phyloP scores from a whole-genome alignment of 2,113 vertebrate species.

The Craseonycteris thonglongyai region DNA sequence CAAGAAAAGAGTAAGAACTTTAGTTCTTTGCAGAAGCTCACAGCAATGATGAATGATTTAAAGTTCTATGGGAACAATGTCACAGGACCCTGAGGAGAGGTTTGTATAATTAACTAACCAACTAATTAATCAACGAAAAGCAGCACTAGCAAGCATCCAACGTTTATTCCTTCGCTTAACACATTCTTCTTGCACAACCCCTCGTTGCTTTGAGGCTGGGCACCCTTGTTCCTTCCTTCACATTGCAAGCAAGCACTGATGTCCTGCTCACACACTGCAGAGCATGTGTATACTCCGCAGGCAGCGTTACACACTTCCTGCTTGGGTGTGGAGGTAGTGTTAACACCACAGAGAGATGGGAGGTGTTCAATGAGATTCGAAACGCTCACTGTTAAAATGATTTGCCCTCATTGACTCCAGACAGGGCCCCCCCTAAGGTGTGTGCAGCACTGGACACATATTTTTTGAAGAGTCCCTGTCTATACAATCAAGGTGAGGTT shows the following conservation, averaged over 20 bases:
- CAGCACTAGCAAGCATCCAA: neutral
- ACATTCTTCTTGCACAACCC: neutral
- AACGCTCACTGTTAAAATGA: neutral
- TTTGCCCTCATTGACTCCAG: neutral
- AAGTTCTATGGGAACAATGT: neutral
- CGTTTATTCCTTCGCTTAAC: neutral
- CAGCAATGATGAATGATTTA: neutral
- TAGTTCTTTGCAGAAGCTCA: neutral
- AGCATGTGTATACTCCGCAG: neutral
- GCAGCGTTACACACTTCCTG: neutral
- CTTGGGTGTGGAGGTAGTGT: no score
- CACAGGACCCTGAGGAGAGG: neutral
- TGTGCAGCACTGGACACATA: neutral
- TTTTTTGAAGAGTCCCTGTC: neutral
- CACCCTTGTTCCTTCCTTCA: neutral
- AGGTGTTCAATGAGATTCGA: neutral
- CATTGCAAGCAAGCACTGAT: neutral
- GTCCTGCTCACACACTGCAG: neutral
- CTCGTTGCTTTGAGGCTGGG: neutral
- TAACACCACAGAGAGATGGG: neutral
- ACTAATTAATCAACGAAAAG: neutral
- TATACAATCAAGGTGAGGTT: neutral
- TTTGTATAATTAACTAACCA: neutral
- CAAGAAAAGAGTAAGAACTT: neutral
- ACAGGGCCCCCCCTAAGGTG: neutral